phyloP scores from a whole-genome alignment of 2,797 vertebrate genomes.

The Smutsia temminckii region DNA sequence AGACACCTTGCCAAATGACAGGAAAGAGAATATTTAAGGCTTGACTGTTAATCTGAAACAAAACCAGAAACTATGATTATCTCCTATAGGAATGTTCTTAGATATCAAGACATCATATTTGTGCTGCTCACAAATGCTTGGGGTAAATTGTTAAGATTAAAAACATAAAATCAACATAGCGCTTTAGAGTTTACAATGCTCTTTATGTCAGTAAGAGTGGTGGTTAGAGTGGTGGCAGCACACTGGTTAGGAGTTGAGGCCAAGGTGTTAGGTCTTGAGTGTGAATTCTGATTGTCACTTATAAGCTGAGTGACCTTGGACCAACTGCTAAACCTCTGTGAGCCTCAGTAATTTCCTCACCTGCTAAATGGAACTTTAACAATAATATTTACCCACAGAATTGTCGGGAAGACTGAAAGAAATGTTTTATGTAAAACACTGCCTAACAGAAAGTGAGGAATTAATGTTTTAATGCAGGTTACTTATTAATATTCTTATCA shows the following conservation, averaged over 20 bases:
- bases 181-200: neutral
- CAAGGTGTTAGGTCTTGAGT: neutral
- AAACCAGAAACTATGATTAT: neutral
- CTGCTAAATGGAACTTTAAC: neutral
- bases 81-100: neutral
- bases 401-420: neutral
- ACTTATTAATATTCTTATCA: neutral
- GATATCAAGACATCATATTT: neutral
- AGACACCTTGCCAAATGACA: slow-evolving; percentile 89
- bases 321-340: neutral
- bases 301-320: neutral
- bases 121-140: neutral
- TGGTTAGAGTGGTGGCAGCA: neutral
- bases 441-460: neutral
- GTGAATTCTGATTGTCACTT: neutral
- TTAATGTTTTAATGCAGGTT: neutral
- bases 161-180: neutral
- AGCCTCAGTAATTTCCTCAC: neutral
- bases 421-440: neutral
- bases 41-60: neutral
- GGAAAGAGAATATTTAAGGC: slow-evolving; percentile 69
- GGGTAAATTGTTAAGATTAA: neutral
- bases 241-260: neutral
- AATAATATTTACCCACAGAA: neutral
- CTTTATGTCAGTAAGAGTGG: neutral